Conservation (phyloP, 2,888 invertebrate species). For the Callyntrura sp. region DNA sequence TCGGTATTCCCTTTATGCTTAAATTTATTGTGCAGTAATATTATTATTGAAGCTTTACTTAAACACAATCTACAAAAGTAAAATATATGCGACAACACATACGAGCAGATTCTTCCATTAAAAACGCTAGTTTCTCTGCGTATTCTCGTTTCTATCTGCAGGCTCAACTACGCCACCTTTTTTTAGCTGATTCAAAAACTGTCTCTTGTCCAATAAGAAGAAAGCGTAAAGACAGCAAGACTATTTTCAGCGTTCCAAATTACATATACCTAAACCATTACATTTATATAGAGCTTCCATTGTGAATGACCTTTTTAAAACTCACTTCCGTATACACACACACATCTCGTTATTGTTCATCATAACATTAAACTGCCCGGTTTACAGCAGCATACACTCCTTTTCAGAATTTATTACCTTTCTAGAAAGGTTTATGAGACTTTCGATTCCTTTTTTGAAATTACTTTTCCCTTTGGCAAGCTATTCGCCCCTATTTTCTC, state of each 20-base stretch:
- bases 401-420: conserved; percentile 70
- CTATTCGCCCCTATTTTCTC: conserved; percentile 34
- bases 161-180: background rate
- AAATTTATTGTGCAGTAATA: conserved; percentile 22
- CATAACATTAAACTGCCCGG: conserved; percentile 66
- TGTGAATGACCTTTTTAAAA: conserved; percentile 67
- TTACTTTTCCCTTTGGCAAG: conserved; percentile 72
- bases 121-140: background rate
- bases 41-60: conserved; percentile 48
- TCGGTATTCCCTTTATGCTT: background rate
- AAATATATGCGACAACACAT: background rate
- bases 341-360: conserved; percentile 75
- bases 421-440: conserved; percentile 76
- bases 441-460: conserved; percentile 74
- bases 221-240: background rate
- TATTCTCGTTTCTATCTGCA: background rate
- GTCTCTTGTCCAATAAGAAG: conserved; percentile 44
- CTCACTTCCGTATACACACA: conserved; percentile 36
- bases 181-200: conserved; percentile 53
- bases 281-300: conserved; percentile 55
- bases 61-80: conserved; percentile 21
- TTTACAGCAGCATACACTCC: conserved; percentile 58
- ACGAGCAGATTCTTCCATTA: background rate
- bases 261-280: conserved; percentile 1
- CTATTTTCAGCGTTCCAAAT: conserved; percentile 28